Base-by-base conservation (phyloP, 2,888 invertebrate genomes). In the Thecophora atra region DNA sequence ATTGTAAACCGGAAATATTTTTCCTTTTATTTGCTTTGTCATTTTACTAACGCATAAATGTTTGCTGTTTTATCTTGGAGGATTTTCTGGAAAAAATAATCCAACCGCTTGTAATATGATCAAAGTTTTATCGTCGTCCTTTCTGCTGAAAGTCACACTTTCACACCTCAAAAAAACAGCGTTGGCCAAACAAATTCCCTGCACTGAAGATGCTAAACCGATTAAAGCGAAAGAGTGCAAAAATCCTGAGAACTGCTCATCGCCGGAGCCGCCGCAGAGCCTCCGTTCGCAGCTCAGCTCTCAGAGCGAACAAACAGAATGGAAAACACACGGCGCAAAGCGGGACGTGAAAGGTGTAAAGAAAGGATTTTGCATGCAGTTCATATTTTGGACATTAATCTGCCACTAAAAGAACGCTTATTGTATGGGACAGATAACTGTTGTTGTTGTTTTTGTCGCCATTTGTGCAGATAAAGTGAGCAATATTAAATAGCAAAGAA, bases 351-450 rank as follows among this genome's bases (percentile, higher is more conserved):
- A 75, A 77, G 74, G 75, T 76, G 75, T 73, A 72, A 75, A 75
- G 72, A 77, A 78, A 78, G 77, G 76, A 77, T 78, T 78, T 74
- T 75, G 47, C 73, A 77, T 77, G 77, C 75, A 75, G 77, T 77
- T 78, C 78, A 78, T 78, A 77, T 78, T 78, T 75, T 74, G 66
- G 75, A 74, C 78, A 70, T 75, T 76, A 76, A 78, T 76, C 76
- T 64, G 21, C 73, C 72, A 73, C 76, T 77, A 76, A 78, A 75
- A 51, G 65, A 72, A 69, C 72, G 62, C 63, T 70, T 70, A 70
- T 21, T 13, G 21, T 30, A 3, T 19, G 28, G 28, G 54, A n/a
- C 8, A 52, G 54, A 37, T 21, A 64, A 37, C 1, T 52, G 17
- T 51, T 66, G 67, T 42, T 54, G 67, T 67, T 52, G 54, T 30